Evolutionary conservation across 1,140 invertebrate genomes (phyloP).

Genomic region (Delia radicum): DNA sequence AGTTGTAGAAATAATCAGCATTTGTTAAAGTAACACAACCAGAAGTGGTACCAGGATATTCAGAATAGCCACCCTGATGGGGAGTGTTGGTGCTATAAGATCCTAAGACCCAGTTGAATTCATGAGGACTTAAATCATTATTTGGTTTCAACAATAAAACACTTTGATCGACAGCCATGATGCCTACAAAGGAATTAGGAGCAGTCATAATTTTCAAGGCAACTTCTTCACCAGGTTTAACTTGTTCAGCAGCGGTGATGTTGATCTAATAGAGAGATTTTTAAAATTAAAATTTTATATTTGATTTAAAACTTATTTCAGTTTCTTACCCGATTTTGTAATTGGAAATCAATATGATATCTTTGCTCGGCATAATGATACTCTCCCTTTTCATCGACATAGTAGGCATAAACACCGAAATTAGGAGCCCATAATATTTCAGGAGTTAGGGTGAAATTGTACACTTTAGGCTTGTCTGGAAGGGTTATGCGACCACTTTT

Average conservation of each 20-base stretch:
- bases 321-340: slow-evolving; percentile 64
- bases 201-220: slow-evolving; percentile 73
- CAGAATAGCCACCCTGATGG: slow-evolving; percentile 48
- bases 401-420: slow-evolving; percentile 76
- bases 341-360: slow-evolving; percentile 73
- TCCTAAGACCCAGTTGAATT: slow-evolving; percentile 52
- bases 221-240: slow-evolving; percentile 70
- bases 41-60: slow-evolving; percentile 42
- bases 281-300: not conserved
- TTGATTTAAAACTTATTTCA: not conserved
- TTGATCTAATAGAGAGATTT: slow-evolving; percentile 28
- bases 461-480: slow-evolving; percentile 36
- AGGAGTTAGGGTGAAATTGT: slow-evolving; percentile 63
- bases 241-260: slow-evolving; percentile 55
- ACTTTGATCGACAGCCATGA: slow-evolving; percentile 85
- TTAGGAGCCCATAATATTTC: slow-evolving; percentile 77
- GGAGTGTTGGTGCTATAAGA: slow-evolving; percentile 43
- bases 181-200: slow-evolving; percentile 80
- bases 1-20: slow-evolving; percentile 47
- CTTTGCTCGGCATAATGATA: slow-evolving; percentile 78
- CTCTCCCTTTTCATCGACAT: slow-evolving; percentile 68
- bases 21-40: slow-evolving; percentile 52
- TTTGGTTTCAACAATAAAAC: slow-evolving; percentile 65
- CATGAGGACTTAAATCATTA: slow-evolving; percentile 41
- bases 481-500: slow-evolving; percentile 66